phyloP scores from a whole-genome alignment of 2,113 vertebrate species.

The Steatornis caripensis region DNA sequence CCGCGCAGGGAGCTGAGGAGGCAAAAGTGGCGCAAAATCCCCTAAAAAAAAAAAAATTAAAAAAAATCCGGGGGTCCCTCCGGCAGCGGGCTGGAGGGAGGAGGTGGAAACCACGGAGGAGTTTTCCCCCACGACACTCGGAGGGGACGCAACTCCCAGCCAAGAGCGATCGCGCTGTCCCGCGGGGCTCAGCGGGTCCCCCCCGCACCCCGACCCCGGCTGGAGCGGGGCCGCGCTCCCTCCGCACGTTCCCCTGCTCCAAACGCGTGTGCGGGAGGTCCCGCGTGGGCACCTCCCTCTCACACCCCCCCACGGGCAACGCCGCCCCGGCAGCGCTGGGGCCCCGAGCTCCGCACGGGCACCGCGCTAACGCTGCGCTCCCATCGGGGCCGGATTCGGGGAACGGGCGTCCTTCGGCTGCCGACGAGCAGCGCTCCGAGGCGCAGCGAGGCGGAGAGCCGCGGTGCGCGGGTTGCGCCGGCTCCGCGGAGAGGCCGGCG shows the following conservation, averaged over 20 bases:
- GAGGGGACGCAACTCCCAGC: not conserved
- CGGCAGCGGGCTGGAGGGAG: not conserved
- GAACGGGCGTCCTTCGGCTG: not conserved
- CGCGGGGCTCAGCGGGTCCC: accelerated
- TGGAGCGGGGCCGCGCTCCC: not conserved
- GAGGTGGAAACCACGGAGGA: not conserved
- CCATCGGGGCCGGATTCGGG: not conserved
- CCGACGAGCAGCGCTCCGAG: not conserved
- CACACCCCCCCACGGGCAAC: not conserved
- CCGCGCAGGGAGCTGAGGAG: not conserved
- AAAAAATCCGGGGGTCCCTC: not conserved
- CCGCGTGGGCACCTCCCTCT: not conserved
- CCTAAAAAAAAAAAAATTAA: not conserved
- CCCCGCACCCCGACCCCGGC: not conserved
- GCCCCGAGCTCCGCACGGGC: not conserved
- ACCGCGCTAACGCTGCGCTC: not conserved
- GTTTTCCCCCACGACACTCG: not conserved
- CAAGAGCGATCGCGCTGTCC: no score
- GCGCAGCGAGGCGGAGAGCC: not conserved
- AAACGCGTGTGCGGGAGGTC: not conserved
- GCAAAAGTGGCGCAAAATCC: not conserved
- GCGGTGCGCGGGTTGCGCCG: not conserved
- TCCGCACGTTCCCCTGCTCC: not conserved
- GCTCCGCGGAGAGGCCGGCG: no score
- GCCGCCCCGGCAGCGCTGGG: not conserved